Evolutionary conservation across 2,113 vertebrate genomes (phyloP), one percentile per base, ranked within the genome.

Genomic region (Myiozetetes cayanensis): DNA sequence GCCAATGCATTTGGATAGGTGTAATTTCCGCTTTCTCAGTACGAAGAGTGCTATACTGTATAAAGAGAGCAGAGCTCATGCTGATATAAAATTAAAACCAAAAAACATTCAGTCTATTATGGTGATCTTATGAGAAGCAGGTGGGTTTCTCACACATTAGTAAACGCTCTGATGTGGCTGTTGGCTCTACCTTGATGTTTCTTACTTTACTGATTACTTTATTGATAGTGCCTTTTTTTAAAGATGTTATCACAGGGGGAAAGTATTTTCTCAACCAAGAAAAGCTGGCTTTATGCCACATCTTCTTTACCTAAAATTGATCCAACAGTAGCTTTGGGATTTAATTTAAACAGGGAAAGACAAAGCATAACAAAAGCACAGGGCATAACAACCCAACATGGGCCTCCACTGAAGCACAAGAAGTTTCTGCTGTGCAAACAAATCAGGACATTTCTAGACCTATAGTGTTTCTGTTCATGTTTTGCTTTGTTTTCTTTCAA

Each of bases 1-100:
- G 73, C 47, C 75, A 68, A 70, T 39, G n/a, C 91, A 77, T 94
- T 96, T 93, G 88, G 96, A 90, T 56, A 96, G 81, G 95, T 93
- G 89, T 90, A 82, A 90, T 58, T 95, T 90, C 63, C 67, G 90
- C 50, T 95, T 94, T 74, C 53, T 55, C 49, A 77, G 44, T 67
- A 86, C 49, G 81, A 71, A 87, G 79, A 65, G 19, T 67, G 71
- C 27, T 50, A 12, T 75, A 44, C 31, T 62, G 44, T 67, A 30
- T n/a, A 91, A 7, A 82, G 61, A 82, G 56, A 95, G 12, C 31
- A 90, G 65, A 87, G 62, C 28, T 87, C 63, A 91, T n/a, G 52
- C n/a, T 87, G 72, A 31, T n/a, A 52, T n/a, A 81, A 92, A 95
- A 92, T 65, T 75, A 84, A 81, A 85, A 89, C 2, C 21, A 82